Evolutionary conservation across 2,888 invertebrate genomes (phyloP).

Genomic region (Spilosoma lubricipeda): DNA sequence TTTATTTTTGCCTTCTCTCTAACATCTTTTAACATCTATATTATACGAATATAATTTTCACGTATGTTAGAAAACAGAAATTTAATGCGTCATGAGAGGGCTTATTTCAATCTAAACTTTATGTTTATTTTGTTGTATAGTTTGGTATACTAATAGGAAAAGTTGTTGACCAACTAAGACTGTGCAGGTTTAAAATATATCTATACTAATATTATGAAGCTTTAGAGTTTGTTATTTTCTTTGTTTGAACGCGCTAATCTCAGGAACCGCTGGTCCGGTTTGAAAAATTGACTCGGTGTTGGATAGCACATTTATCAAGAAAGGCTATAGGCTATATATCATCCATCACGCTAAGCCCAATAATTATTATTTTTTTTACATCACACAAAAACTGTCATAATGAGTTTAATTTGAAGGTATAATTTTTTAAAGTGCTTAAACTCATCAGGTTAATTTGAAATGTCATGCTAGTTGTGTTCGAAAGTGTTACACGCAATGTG

Average conservation of each 20-base stretch:
- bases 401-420: background rate
- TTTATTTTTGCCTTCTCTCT: too few relatives aligned
- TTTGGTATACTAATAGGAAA: conserved; percentile 56
- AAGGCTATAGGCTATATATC: too few relatives aligned
- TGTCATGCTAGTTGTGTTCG: conserved; percentile 27
- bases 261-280: too few relatives aligned
- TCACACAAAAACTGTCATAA: background rate
- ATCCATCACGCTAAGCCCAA: too few relatives aligned
- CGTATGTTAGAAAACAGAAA: conserved; percentile 31
- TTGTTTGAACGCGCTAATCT: too few relatives aligned
- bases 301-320: too few relatives aligned
- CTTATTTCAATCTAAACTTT: conserved; percentile 56
- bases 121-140: conserved; percentile 54
- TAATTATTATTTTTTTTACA: too few relatives aligned
- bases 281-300: too few relatives aligned
- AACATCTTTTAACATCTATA: background rate
- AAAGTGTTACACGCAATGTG: conserved; percentile 24
- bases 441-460: conserved; percentile 24
- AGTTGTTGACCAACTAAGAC: conserved; percentile 44
- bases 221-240: too few relatives aligned
- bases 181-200: conserved; percentile 27
- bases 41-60: conserved; percentile 17
- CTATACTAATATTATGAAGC: too few relatives aligned
- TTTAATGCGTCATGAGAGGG: conserved; percentile 37
- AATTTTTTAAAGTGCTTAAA: background rate